phyloP scores from a whole-genome alignment of 1,140 invertebrate species.

The Dufourea novaeangliae region DNA sequence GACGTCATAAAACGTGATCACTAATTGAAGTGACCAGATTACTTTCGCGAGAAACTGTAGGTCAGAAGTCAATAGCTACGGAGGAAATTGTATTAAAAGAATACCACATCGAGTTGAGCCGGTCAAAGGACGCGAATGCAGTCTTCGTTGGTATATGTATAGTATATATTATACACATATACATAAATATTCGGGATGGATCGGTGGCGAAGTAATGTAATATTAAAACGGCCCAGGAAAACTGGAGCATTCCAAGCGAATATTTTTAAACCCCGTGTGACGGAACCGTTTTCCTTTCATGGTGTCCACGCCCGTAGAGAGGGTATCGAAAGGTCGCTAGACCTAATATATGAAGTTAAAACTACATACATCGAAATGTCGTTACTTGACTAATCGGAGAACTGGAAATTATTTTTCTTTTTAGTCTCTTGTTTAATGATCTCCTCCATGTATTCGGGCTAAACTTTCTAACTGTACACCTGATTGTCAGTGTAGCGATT shows the following conservation, averaged over 20 bases:
- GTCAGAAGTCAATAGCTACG: neutral
- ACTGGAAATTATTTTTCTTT: too few species aligned
- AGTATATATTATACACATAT: too few species aligned
- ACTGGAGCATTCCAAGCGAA: conserved; percentile 1
- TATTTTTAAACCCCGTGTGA: neutral
- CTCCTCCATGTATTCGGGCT: too few species aligned
- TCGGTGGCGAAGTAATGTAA: neutral
- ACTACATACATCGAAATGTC: too few species aligned
- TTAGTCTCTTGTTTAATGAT: too few species aligned
- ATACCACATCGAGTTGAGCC: neutral
- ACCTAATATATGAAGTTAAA: too few species aligned
- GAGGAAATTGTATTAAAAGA: neutral
- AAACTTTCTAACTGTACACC: too few species aligned
- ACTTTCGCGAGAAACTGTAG: neutral
- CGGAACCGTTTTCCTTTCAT: neutral
- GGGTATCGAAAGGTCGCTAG: too few species aligned
- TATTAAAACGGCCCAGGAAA: neutral
- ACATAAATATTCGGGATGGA: neutral
- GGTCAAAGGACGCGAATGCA: neutral
- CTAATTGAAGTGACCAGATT: neutral
- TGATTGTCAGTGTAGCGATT: too few species aligned
- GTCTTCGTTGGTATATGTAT: neutral
- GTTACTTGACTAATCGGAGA: too few species aligned
- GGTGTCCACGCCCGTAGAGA: neutral
- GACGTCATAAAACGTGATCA: too few species aligned